phyloP scores from a whole-genome alignment of 2,113 vertebrate species.

The Dunckerocampus dactyliophorus region DNA sequence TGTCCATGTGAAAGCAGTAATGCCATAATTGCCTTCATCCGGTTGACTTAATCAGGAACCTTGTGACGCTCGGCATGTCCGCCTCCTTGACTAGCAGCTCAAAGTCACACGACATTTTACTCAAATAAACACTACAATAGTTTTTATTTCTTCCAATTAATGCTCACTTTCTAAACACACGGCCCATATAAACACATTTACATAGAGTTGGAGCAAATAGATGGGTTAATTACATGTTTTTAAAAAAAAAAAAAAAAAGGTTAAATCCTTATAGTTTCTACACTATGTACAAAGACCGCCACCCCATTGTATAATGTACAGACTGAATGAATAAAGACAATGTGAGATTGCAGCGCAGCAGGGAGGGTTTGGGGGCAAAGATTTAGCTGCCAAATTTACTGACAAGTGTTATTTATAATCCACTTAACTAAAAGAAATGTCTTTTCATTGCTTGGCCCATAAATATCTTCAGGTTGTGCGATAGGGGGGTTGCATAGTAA shows the following conservation, averaged over 20 bases:
- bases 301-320: slow-evolving; percentile 41
- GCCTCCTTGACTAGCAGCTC: slow-evolving; percentile 34
- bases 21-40: slow-evolving; percentile 68
- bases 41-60: slow-evolving; percentile 62
- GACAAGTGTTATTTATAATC: slow-evolving; percentile 20
- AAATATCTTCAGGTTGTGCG: slow-evolving; percentile 27
- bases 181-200: slow-evolving; percentile 36
- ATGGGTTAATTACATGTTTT: slow-evolving; percentile 50
- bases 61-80: slow-evolving; percentile 35
- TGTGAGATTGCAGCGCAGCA: slow-evolving; percentile 34
- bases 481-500: slow-evolving; percentile 56
- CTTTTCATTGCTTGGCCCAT: slow-evolving; percentile 13
- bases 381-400: slow-evolving; percentile 71
- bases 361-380: slow-evolving; percentile 7
- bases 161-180: slow-evolving; percentile 44
- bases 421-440: slow-evolving; percentile 29
- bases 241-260: slow-evolving; percentile 37
- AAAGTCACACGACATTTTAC: slow-evolving; percentile 33
- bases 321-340: slow-evolving; percentile 28
- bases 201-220: slow-evolving; percentile 46
- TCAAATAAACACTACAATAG: slow-evolving; percentile 35
- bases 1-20: slow-evolving; percentile 66
- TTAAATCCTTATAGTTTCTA: slow-evolving; percentile 53
- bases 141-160: slow-evolving; percentile 46
- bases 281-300: slow-evolving; percentile 70